Conservation (phyloP, 2,888 invertebrate species). For the Cheilosia soror region DNA sequence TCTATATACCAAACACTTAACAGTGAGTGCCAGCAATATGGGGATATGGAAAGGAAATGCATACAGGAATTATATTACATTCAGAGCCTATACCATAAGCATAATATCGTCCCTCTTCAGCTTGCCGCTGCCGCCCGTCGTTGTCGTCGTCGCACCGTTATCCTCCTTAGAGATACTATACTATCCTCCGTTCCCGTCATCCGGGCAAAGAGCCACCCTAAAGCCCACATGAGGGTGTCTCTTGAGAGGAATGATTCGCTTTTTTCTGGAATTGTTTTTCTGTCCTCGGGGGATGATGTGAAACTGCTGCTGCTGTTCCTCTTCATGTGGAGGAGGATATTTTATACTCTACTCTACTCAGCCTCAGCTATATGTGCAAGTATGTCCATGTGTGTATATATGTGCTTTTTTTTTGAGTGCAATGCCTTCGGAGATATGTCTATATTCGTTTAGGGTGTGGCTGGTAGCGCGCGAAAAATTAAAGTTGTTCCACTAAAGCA, state of each 20-base stretch:
- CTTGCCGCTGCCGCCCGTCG: slow-evolving; percentile 12
- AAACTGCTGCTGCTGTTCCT: slow-evolving; percentile 48
- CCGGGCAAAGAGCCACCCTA: slow-evolving; percentile 46
- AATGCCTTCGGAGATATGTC: slow-evolving; percentile 70
- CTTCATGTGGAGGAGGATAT: slow-evolving; percentile 44
- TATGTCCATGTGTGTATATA: slow-evolving; percentile 14
- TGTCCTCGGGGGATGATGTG: slow-evolving; percentile 56
- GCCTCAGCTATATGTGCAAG: slow-evolving; percentile 17
- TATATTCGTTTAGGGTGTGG: slow-evolving; percentile 70
- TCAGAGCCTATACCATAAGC: slow-evolving; percentile 71
- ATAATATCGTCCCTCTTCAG: slow-evolving; percentile 62
- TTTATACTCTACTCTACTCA: slow-evolving; percentile 8
- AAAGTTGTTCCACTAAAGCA: slow-evolving; percentile 67
- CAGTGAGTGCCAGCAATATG: slow-evolving; percentile 36
- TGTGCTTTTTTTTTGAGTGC: slow-evolving; percentile 53
- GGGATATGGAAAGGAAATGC: slow-evolving; percentile 53
- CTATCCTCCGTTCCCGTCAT: neutral
- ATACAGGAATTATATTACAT: slow-evolving; percentile 74
- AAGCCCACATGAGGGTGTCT: slow-evolving; percentile 69
- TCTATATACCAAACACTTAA: slow-evolving; percentile 58
- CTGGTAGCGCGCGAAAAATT: slow-evolving; percentile 69
- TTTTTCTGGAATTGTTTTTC: slow-evolving; percentile 76
- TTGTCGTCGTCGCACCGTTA: neutral
- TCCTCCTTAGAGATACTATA: slow-evolving; percentile 12
- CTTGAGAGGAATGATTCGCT: slow-evolving; percentile 75